Base-by-base conservation (phyloP, 23 tunicate species). In the Halocynthia roretzi region DNA sequence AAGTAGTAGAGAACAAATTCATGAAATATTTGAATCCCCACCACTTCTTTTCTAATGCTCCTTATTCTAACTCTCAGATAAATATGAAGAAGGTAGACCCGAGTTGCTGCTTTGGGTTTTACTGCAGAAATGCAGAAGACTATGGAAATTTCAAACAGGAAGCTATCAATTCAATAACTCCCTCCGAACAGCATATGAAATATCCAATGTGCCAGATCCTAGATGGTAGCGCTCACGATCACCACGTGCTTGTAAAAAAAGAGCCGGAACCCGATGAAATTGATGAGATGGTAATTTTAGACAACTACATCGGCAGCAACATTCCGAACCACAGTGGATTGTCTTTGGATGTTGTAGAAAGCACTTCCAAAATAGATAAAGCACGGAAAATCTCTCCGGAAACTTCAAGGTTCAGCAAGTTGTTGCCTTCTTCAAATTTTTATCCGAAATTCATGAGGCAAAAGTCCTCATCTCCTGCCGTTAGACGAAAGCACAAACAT, bases 31-130 rank as follows among this genome's bases (percentile, higher is more conserved):
- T 31, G 44, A 31, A 31, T 31, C 44, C 44, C 44, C 4, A 31
- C 44, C 44, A 31, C 44, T 31, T 1, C 44, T 2, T 31, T 1
- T 31, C 44, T 31, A 31, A 31, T 31, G 44, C 44, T 1, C 44
- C 44, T 31, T 31, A 31, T 31, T 31, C 44, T 31, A 31, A 50
- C 31, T 81, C 68, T n/a, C 84, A 88, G 95, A 78, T 64, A 4
- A 77, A 76, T 63, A 71, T 80, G 6, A 56, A 71, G 52, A 89
- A 89, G 50, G 61, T 89, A 52, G 96, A 91, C 62, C 97, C 97
- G 4, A 85, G 97, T 63, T 91, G 97, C 81, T 91, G 97, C 72
- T 60, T 91, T 7, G 86, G 97, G 7, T 91, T 91, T 61, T 91
- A 91, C 70, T 91, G 97, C 56, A 73, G 81, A 22, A 63, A 85